These are phyloP conservation scores for Pteropus rufus DNA, from an alignment of 2,797 vertebrate genomes.

Conservation along the genomic window DNA sequence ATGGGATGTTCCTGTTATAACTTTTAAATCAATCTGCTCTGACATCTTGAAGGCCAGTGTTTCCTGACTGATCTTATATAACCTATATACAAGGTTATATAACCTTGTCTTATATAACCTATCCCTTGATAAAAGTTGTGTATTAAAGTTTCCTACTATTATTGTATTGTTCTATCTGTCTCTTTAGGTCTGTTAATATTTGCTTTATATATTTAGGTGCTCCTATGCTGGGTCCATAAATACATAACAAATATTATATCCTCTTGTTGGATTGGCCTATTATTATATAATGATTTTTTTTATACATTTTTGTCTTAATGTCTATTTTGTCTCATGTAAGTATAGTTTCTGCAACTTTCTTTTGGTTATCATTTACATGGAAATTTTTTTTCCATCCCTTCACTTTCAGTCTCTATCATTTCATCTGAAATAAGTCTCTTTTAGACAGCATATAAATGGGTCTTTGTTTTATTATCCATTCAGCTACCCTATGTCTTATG, in stretches of 20 bases:
- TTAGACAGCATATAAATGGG: background rate
- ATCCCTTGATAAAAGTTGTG: background rate
- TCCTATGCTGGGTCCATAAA: background rate
- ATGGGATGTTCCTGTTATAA: background rate
- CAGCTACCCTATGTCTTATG: background rate
- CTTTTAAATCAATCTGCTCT: background rate
- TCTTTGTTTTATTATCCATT: background rate
- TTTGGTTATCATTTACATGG: background rate
- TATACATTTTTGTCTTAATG: background rate
- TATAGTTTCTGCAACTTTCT: background rate
- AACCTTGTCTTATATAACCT: background rate
- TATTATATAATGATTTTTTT: background rate
- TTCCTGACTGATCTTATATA: background rate
- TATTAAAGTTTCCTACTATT: background rate
- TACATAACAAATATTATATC: background rate
- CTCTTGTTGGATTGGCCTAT: background rate
- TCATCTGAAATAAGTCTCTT: background rate
- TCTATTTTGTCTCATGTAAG: background rate
- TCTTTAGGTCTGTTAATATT: background rate
- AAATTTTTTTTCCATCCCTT: background rate
- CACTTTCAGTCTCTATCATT: background rate
- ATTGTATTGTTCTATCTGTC: background rate
- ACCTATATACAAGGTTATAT: too few relatives aligned
- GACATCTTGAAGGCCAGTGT: background rate
- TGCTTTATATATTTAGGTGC: background rate